Conservation (phyloP, 2,113 vertebrate genomes). For the Ascaphus truei region DNA sequence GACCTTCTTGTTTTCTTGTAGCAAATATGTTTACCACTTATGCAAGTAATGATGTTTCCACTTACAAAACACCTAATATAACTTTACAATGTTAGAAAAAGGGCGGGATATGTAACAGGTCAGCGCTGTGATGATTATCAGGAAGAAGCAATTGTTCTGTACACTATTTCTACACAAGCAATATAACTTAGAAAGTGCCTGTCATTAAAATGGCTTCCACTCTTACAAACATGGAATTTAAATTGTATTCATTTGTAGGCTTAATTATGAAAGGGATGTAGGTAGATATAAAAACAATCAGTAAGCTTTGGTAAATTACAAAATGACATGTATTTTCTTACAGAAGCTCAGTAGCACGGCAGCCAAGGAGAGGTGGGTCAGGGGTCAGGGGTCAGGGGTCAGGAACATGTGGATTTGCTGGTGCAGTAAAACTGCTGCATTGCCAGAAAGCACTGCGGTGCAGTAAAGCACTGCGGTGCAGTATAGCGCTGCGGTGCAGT, state of each 20-base stretch:
- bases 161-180: background rate
- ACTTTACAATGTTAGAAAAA: background rate
- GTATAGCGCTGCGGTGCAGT: no score
- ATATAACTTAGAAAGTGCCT: no score
- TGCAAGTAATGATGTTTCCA: constrained; percentile 4
- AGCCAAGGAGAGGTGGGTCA: background rate
- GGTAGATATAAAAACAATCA: no score
- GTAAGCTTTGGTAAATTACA: background rate
- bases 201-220: no score
- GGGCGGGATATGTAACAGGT: background rate
- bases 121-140: background rate
- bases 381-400: no score
- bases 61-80: constrained; percentile 14
- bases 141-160: background rate
- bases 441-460: no score
- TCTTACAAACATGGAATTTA: no score
- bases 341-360: background rate
- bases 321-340: background rate
- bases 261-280: no score
- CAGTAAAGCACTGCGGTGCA: no score
- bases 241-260: no score
- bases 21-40: constrained; percentile 12
- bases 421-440: no score
- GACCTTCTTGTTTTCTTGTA: background rate
- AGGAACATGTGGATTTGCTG: no score